These are phyloP conservation scores for Diachasma alloeum DNA, from an alignment of 1,140 invertebrate species.

Conservation along the genomic window DNA sequence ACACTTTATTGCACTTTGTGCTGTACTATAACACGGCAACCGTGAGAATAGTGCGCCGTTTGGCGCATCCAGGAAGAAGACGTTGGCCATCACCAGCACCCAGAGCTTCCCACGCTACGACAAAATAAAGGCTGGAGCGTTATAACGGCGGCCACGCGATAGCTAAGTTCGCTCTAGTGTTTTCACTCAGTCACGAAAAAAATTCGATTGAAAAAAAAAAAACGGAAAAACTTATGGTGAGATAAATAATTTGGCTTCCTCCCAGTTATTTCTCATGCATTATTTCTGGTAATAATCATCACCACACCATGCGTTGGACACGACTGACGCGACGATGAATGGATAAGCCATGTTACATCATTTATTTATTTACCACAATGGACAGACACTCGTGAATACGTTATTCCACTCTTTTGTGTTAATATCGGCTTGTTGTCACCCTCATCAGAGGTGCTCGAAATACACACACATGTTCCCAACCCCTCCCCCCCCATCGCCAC, in stretches of 20 bases:
- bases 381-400: constrained; percentile 2
- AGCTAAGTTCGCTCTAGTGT: neutral
- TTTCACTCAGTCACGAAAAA: no score
- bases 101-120: constrained; percentile 21
- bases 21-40: neutral
- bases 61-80: constrained; percentile 23
- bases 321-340: constrained; percentile 21
- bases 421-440: constrained; percentile 3
- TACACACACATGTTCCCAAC: neutral
- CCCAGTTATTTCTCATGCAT: neutral
- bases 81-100: neutral
- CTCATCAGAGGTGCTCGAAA: neutral
- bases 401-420: neutral
- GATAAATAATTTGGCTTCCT: neutral
- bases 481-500: neutral
- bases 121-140: neutral
- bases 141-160: constrained; percentile 27
- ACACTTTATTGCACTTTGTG: neutral
- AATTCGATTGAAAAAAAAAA: no score
- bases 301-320: neutral
- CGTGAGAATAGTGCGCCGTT: neutral
- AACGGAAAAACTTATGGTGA: no score
- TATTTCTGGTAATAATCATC: neutral
- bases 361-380: constrained; percentile 27
- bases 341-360: constrained; percentile 16